Percentiles rank a stretch among this genome's conserved stretches.
Evolutionary conservation across 2,113 vertebrate genomes (phyloP).

Genomic region (Gila orcuttii): DNA sequence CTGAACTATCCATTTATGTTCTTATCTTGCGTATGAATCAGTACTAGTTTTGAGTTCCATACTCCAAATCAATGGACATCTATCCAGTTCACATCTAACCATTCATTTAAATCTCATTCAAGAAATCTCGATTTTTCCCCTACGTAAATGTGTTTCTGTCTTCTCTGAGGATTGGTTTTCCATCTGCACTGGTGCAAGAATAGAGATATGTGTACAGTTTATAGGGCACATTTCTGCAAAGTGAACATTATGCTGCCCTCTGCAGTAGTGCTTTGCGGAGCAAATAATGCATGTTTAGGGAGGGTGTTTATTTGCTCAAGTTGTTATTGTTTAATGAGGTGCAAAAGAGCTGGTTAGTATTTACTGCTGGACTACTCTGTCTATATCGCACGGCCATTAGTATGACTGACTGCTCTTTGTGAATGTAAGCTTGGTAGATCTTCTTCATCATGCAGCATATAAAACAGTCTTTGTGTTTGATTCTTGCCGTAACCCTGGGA

Average conservation of each 20-base stretch:
- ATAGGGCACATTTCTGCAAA: background rate
- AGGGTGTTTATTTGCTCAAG: constrained; percentile 62
- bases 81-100: background rate
- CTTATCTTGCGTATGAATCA: background rate
- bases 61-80: background rate
- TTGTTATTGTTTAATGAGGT: constrained; percentile 61
- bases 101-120: background rate
- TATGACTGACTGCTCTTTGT: constrained; percentile 48
- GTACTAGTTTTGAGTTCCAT: background rate
- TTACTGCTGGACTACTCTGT: constrained; percentile 44
- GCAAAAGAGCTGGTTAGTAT: constrained; percentile 50
- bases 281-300: constrained; percentile 72
- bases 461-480: constrained; percentile 34
- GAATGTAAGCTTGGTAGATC: constrained; percentile 26
- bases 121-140: background rate
- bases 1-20: background rate
- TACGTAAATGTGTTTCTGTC: background rate
- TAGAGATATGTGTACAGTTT: background rate
- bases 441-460: constrained; percentile 41
- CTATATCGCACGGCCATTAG: constrained; percentile 49
- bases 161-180: background rate
- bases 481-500: constrained; percentile 35
- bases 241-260: constrained; percentile 34
- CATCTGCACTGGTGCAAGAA: background rate
- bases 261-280: constrained; percentile 63